Evolutionary conservation across 2,797 vertebrate species (phyloP), one percentile per base, ranked within the genome.

Genomic region (Sebastes cheni): DNA sequence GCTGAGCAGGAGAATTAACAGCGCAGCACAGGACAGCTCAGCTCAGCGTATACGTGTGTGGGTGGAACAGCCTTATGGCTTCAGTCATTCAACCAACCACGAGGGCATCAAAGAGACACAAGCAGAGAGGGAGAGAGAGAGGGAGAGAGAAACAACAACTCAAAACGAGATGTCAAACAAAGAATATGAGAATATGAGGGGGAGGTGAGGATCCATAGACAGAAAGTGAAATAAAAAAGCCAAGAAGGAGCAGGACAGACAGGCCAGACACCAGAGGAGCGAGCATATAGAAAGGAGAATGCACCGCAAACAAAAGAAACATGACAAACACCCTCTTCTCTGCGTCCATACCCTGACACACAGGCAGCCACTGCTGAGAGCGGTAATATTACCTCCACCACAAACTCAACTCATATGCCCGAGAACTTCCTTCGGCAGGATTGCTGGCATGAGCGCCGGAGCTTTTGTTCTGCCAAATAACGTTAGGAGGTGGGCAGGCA

Each of bases 31-130:
- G 93, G 89, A 94, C 93, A 92, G 88, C 90, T 92, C 91, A 90
- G 91, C 89, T 86, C 88, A 60, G 88, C 72, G 89, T 90, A 78
- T 90, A 78, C 70, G 67, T 89, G 93, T 89, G 96, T 95, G 93
- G 95, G 95, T 88, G 95, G 93, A 89, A 90, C 93, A 94, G 93
- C 93, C 93, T 95, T 93, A 93, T 94, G 93, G 90, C 92, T 96
- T 92, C 93, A 95, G 92, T 95, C 93, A 96, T 94, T 95, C 92
- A 93, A 93, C 93, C 89, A 91, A 90, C 94, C 90, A 89, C 88
- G 89, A 95, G 94, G 94, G 92, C 93, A 95, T 95, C 92, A 94
- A 93, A 95, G 91, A 94, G 83, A 89, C 88, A 89, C 83, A 89
- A 78, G 83, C 78, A 90, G 78, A 88, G 79, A 86, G 70, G 75